Evolutionary conservation across 2,888 invertebrate species (phyloP).

Genomic region (Carterocephalus palaemon): DNA sequence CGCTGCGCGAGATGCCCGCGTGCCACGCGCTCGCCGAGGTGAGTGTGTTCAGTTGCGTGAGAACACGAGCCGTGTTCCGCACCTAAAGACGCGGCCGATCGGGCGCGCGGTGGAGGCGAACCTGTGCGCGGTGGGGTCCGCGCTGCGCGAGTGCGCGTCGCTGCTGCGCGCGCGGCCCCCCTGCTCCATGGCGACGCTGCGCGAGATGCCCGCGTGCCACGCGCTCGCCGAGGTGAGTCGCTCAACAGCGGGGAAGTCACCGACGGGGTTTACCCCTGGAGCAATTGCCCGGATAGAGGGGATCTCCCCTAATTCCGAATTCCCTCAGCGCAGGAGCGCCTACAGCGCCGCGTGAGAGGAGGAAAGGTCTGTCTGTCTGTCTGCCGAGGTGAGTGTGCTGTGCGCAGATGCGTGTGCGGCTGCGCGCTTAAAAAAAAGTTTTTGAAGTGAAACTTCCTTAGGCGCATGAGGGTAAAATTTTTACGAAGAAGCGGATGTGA

Average conservation of each 20-base stretch:
- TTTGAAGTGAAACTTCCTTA: too few species aligned
- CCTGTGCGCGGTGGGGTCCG: constrained; percentile 47
- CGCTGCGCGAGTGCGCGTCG: constrained; percentile 45
- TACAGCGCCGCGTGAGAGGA: too few species aligned
- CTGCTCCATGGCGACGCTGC: constrained; percentile 41
- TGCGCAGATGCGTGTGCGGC: constrained; percentile 43
- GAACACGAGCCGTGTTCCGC: constrained; percentile 51
- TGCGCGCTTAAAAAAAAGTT: too few species aligned
- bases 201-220: constrained; percentile 58
- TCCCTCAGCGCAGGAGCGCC: too few species aligned
- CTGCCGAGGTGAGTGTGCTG: constrained; percentile 46
- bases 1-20: constrained; percentile 50
- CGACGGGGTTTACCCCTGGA: constrained; percentile 54
- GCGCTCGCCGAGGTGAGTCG: constrained; percentile 57
- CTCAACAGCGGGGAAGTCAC: too few species aligned
- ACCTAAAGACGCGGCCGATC: constrained; percentile 54
- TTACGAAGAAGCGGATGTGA: too few species aligned
- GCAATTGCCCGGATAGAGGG: constrained; percentile 54
- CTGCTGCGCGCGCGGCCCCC: constrained; percentile 39
- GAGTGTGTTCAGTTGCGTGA: constrained; percentile 42
- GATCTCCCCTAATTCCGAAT: constrained; percentile 28
- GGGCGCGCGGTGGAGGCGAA: constrained; percentile 58
- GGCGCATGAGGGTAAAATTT: too few species aligned
- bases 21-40: constrained; percentile 70
- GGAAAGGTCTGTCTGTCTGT: too few species aligned